Evolutionary conservation across 2,888 invertebrate species (phyloP).

Genomic region (Tetragonula carbonaria): DNA sequence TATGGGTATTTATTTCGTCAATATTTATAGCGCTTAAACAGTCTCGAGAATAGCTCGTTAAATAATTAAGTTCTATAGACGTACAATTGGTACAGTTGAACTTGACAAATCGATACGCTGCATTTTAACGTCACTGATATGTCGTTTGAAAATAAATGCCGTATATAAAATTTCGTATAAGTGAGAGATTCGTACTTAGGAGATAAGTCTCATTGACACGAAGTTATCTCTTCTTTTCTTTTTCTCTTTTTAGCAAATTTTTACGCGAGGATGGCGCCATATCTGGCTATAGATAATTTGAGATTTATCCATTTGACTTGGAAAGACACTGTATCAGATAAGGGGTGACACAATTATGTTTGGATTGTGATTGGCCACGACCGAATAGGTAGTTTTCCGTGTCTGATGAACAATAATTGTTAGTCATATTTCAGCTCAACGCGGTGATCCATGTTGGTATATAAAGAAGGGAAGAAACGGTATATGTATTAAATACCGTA

Average conservation of each 20-base stretch:
- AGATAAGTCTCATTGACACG: background rate
- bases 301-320: conserved; percentile 9
- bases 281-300: conserved; percentile 21
- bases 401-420: conserved; percentile 41
- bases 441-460: conserved; percentile 35
- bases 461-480: conserved; percentile 26
- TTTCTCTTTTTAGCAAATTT: background rate
- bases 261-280: background rate
- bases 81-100: background rate
- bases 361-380: conserved; percentile 52
- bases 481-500: conserved; percentile 14
- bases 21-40: background rate
- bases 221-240: background rate
- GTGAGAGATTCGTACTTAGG: background rate
- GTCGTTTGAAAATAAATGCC: background rate
- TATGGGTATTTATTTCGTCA: background rate
- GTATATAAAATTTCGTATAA: background rate
- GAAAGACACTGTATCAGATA: conserved; percentile 51
- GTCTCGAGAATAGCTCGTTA: background rate
- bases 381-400: conserved; percentile 63
- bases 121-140: background rate
- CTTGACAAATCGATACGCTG: background rate
- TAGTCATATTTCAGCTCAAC: conserved; percentile 37
- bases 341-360: conserved; percentile 58
- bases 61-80: background rate